Evolutionary conservation across 2,797 vertebrate species (phyloP).

Genomic region (Acanthiza pusilla): DNA sequence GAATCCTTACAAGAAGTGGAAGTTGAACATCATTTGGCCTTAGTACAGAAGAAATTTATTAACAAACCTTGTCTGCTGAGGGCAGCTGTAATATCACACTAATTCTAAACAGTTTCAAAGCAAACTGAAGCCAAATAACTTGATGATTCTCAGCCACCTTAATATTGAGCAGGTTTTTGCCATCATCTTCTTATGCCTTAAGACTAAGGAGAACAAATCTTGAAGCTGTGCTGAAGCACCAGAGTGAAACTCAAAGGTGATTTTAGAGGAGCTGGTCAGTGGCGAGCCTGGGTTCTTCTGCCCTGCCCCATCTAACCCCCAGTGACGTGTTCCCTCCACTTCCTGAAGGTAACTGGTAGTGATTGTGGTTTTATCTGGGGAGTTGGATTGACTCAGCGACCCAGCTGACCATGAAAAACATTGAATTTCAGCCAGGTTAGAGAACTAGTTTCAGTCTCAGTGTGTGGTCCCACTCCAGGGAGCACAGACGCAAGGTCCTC

Average conservation of each 20-base stretch:
- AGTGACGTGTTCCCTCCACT: rapidly evolving
- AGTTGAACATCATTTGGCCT: not conserved
- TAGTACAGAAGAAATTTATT: not conserved
- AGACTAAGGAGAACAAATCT: not conserved
- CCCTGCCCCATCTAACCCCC: not conserved
- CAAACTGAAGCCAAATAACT: not conserved
- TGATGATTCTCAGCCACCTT: not conserved
- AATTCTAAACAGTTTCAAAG: not conserved
- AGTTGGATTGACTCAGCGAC: not conserved
- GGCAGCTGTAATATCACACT: not conserved
- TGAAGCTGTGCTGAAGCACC: not conserved
- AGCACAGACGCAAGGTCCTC: not conserved
- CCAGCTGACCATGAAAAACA: not conserved
- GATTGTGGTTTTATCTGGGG: not conserved
- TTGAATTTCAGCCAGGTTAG: not conserved
- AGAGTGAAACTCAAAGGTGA: not conserved
- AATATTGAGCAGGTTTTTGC: not conserved
- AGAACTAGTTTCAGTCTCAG: not conserved
- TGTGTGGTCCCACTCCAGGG: not conserved
- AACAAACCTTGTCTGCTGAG: not conserved
- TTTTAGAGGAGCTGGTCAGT: not conserved
- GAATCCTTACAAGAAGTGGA: not conserved
- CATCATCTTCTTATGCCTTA: not conserved
- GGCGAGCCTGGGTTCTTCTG: not conserved
- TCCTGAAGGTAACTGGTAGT: not conserved